Percentiles rank a stretch among this genome's conserved stretches.
Conservation (phyloP, 2,113 vertebrate genomes). For the Dromaius novaehollandiae region DNA sequence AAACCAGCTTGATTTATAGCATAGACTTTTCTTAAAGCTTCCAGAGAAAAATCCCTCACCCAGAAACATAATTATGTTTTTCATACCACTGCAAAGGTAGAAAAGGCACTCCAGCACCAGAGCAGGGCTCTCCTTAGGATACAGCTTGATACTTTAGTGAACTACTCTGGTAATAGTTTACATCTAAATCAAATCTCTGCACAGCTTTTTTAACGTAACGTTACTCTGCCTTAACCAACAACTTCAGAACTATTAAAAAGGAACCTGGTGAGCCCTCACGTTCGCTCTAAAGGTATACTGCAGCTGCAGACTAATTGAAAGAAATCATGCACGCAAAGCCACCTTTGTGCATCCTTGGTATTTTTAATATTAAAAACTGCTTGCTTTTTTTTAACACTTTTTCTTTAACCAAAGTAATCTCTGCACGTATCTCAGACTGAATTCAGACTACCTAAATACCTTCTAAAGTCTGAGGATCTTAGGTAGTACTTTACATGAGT, state of each 20-base stretch:
- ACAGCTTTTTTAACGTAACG: not conserved
- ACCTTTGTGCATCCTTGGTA: not conserved
- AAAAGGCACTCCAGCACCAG: not conserved
- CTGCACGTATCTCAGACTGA: fast-evolving
- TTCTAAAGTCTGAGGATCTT: not conserved
- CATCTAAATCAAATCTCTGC: not conserved
- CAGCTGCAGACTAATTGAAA: not conserved
- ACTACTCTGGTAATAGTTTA: not conserved
- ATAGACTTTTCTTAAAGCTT: not conserved
- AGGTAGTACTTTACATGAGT: not conserved
- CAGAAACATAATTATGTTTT: not conserved
- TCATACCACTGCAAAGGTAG: not conserved
- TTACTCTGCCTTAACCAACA: not conserved
- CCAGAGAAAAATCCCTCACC: not conserved
- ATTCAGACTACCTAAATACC: not conserved
- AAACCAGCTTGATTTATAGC: not conserved
- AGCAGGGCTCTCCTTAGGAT: not conserved
- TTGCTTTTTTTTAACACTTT: too few species aligned
- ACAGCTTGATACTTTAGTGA: not conserved
- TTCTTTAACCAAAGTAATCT: not conserved
- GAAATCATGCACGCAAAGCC: not conserved
- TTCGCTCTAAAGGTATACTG: not conserved
- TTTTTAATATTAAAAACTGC: not conserved
- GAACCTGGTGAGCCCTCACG: not conserved
- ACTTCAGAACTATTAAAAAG: not conserved